These are phyloP conservation scores for Acropternis orthonyx DNA, from an alignment of 2,797 vertebrate species.

Conservation along the genomic window DNA sequence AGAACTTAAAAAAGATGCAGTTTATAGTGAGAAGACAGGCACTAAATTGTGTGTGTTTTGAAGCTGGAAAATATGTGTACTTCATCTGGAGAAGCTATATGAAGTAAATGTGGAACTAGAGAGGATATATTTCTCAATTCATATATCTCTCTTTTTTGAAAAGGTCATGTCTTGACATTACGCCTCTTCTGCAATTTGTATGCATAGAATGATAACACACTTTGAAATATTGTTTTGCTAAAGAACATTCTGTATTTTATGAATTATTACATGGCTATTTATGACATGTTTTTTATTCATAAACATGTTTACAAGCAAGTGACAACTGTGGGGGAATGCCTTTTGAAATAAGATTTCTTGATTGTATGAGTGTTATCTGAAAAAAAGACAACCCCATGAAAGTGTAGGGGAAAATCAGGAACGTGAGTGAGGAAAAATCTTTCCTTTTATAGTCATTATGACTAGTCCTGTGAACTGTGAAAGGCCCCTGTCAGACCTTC, in stretches of 20 bases:
- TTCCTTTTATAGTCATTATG: background rate
- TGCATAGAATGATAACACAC: background rate
- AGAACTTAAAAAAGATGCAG: background rate
- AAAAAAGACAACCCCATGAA: background rate
- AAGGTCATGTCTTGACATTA: background rate
- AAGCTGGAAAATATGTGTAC: background rate
- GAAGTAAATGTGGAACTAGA: background rate
- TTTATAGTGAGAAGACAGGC: background rate
- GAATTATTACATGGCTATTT: background rate
- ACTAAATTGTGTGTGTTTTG: background rate
- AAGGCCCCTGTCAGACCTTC: background rate
- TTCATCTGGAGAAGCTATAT: background rate
- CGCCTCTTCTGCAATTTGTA: background rate
- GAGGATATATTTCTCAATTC: background rate
- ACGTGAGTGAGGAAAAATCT: background rate
- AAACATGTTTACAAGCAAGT: background rate
- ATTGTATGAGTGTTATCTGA: background rate
- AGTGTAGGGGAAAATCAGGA: background rate
- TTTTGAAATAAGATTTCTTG: background rate
- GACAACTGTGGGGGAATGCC: rapidly evolving
- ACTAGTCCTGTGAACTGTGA: background rate
- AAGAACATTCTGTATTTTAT: background rate
- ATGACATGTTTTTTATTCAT: background rate
- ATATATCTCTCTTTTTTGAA: background rate
- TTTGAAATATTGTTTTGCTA: background rate